phyloP scores from a whole-genome alignment of 2,888 invertebrate genomes.

The Xestia sexstrigata region DNA sequence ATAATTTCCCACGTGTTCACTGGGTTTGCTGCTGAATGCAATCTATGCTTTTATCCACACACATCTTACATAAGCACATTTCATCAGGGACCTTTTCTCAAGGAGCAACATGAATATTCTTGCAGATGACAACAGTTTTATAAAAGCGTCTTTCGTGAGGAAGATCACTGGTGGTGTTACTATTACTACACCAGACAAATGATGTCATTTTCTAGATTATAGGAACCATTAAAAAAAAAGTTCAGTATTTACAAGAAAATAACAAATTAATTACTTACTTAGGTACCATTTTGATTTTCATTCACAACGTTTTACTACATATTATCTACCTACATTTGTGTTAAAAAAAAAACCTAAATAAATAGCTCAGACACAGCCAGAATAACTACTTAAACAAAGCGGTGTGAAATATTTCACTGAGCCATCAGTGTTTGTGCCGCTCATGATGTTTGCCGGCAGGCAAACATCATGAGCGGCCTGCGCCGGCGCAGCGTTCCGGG shows the following conservation, averaged over 20 bases:
- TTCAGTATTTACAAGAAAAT: neutral
- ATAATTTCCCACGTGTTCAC: neutral
- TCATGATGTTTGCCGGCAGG: constrained; percentile 61
- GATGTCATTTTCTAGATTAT: neutral
- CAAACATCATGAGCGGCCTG: too few relatives aligned
- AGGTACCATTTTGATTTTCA: constrained; percentile 1
- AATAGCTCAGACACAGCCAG: constrained; percentile 1
- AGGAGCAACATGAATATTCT: too few relatives aligned
- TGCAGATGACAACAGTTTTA: neutral
- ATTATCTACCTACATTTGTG: neutral
- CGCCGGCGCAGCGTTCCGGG: constrained; percentile 66
- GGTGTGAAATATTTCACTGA: constrained; percentile 65
- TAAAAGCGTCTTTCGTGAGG: neutral
- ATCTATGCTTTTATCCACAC: neutral
- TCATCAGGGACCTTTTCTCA: too few relatives aligned
- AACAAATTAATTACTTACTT: neutral
- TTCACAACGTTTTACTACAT: neutral
- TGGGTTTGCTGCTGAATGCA: neutral
- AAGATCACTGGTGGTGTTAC: neutral
- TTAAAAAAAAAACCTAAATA: too few relatives aligned
- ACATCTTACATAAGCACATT: too few relatives aligned
- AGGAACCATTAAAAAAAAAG: neutral
- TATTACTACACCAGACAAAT: neutral
- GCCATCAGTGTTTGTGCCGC: constrained; percentile 44
- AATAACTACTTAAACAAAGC: constrained; percentile 13